Evolutionary conservation across 2,113 vertebrate species (phyloP), one percentile per base, ranked within the genome.

Genomic region (Aptenodytes patagonicus): DNA sequence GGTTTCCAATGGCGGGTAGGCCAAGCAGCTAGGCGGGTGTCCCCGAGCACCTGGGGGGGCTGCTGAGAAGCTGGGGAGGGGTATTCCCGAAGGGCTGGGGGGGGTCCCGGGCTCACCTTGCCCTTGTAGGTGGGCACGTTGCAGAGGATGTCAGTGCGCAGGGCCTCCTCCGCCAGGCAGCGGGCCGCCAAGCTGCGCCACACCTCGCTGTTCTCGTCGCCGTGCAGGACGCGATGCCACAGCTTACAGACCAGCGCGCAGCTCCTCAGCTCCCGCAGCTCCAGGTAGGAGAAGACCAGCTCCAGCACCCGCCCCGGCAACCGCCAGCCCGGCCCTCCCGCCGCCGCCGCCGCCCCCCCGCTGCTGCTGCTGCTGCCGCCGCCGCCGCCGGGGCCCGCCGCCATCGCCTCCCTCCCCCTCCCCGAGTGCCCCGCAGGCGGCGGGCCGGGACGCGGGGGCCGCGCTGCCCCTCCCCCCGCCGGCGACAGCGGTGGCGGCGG

Each of bases 131-230:
- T 99, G 80, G 98, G 98, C 98, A 99, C 98, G 98, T 99, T 99
- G 97, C 99, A 99, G 96, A 99, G 99, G 85, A 99, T 99, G 97
- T 99, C 99, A 42, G 99, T 99, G 84, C 99, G 99, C 97, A 99
- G 86, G 80, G 99, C 99, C 92, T 99, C 99, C 42, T 99, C 99
- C 58, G 98, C 99, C 78, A 99, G 97, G 79, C 96, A 95, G 91
- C 99, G 99, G 87, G 93, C 97, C 92, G 98, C 99, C 92, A 99
- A 98, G 98, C 99, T 99, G 96, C 99, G 99, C 99, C 99, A 99
- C 98, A 99, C 99, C 98, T 99, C 99, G 97, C 99, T 99, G 98
- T 99, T 99, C 96, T 99, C 99, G 81, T 99, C 99, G 75, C 99
- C 98, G 97, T 98, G 98, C 89, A 99, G 98, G 71, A 99, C 99